Evolutionary conservation across 2,113 vertebrate genomes (phyloP), one percentile per base, ranked within the genome.

Genomic region (Triplophysa dalaica): DNA sequence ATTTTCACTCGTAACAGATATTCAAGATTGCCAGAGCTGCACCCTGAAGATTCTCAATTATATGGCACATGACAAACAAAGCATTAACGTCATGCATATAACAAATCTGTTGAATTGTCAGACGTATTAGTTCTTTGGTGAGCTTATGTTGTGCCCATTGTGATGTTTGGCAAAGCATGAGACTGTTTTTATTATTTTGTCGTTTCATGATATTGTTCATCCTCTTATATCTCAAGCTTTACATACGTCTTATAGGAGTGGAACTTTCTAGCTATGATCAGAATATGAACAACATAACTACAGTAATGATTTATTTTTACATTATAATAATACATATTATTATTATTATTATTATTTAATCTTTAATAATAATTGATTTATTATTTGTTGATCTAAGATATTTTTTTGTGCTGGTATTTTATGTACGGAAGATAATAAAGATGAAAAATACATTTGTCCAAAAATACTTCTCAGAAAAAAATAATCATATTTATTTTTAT

Each of bases 31-130:
- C 26, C 73, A 56, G 24, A 41, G 48, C 75, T 77, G 61, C 19
- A 65, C 21, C 48, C 45, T 63, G 26, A 75, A 62, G 60, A 58
- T n/a, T 77, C 8, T 9, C 74, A 77, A 77, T 66, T 54, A 66
- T 65, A 65, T 65, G 75, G 75, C 75, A 16, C 62, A 65, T 22
- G 62, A 38, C 75, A 38, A n/a, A 77, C 62, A 77, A 54, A 77
- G 74, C 45, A 54, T 24, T 38, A 12, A 77, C 17, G 43, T 33
- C 41, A 76, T 2, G 17, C 43, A 13, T 50, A 64, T 76, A 64
- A 76, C 26, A 48, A 26, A 64, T 26, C 41, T 29, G 73, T 75
- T 64, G 8, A 50, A 43, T 58, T 64, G 61, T 76, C 74, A 76
- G 64, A 76, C 17, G 17, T 76, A 52, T 64, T 64, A n/a, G 62